phyloP scores from a whole-genome alignment of 92 coral and sea anemone species.

The Bergia sp. region DNA sequence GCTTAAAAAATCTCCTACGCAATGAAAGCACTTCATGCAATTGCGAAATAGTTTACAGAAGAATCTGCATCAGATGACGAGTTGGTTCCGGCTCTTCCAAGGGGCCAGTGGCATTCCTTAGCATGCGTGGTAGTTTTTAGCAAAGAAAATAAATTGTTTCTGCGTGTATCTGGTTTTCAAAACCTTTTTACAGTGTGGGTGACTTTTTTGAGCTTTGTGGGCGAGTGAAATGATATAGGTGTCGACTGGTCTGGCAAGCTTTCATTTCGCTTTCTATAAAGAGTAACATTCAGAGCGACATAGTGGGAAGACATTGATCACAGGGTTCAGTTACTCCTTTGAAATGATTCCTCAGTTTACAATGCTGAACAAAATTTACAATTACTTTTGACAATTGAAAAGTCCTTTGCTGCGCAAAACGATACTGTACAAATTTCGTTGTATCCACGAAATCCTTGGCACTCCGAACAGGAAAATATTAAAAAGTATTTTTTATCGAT shows the following conservation, averaged over 20 bases:
- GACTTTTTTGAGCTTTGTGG: constrained; percentile 14
- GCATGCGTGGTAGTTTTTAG: constrained; percentile 36
- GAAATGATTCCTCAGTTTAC: constrained; percentile 15
- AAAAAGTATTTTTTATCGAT: constrained; percentile 15
- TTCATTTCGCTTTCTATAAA: constrained; percentile 16
- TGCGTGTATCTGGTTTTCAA: neutral
- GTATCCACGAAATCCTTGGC: constrained; percentile 5
- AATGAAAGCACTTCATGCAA: neutral
- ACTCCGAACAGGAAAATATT: neutral
- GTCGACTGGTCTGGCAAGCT: constrained; percentile 7
- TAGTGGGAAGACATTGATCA: constrained; percentile 38
- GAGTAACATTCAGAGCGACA: constrained; percentile 32
- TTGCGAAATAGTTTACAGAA: neutral
- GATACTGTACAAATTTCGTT: neutral
- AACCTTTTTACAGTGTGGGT: neutral
- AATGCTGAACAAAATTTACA: constrained; percentile 9
- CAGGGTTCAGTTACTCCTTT: constrained; percentile 36
- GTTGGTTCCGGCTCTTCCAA: neutral
- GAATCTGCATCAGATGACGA: neutral
- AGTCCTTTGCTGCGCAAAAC: neutral
- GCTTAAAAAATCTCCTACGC: neutral
- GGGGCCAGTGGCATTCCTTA: constrained; percentile 39
- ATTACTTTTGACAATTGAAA: constrained; percentile 12
- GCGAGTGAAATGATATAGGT: constrained; percentile 32
- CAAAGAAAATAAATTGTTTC: neutral